phyloP scores from a whole-genome alignment of 1,140 invertebrate genomes.

The Drosophila pseudoobscura region DNA sequence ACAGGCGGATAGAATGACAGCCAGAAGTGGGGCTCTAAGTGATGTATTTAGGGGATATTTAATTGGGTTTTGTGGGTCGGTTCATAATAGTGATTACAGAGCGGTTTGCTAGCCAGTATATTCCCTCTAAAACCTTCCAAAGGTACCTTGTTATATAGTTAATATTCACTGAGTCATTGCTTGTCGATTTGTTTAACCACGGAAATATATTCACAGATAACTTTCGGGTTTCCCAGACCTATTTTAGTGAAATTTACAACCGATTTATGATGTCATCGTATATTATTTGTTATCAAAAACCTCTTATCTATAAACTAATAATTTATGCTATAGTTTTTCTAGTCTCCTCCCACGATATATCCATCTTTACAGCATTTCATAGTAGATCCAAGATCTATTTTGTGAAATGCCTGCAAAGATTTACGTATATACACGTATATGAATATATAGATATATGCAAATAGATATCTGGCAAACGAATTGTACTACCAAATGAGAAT shows the following conservation, averaged over 20 bases:
- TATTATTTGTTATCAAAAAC: constrained; percentile 16
- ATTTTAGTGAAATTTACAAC: constrained; percentile 26
- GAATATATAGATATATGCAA: constrained; percentile 6
- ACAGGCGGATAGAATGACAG: constrained; percentile 10
- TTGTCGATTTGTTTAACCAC: constrained; percentile 22
- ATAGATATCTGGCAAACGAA: background rate
- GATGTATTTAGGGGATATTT: constrained; percentile 28
- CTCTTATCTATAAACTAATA: background rate
- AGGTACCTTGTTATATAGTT: background rate
- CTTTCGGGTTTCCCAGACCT: constrained; percentile 14
- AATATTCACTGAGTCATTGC: constrained; percentile 22
- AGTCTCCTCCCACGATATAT: background rate
- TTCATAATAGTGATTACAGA: too few relatives aligned
- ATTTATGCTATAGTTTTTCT: too few relatives aligned
- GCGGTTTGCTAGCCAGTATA: too few relatives aligned
- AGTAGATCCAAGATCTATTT: background rate
- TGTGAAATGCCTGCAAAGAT: constrained; percentile 17
- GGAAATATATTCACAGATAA: constrained; percentile 20
- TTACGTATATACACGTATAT: background rate
- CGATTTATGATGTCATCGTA: constrained; percentile 4
- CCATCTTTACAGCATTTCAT: background rate
- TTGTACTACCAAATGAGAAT: constrained; percentile 24
- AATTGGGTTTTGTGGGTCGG: background rate
- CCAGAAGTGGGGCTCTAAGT: constrained; percentile 14
- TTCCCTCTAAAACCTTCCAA: too few relatives aligned